Evolutionary conservation across 2,797 vertebrate genomes (phyloP).

Genomic region (Mormyrus hasselquistii): DNA sequence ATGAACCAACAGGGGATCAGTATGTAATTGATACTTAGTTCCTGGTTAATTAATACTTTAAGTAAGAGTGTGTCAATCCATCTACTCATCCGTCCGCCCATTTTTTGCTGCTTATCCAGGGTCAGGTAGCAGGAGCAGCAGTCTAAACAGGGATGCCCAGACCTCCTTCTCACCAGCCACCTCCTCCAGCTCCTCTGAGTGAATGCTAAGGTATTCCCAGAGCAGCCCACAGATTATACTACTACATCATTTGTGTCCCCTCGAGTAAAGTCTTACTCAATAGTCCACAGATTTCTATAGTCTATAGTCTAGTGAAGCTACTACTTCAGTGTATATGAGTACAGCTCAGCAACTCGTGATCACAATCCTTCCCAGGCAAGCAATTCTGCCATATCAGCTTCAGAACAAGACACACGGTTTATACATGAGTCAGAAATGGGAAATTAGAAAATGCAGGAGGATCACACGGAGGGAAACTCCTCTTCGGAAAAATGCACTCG

Average conservation of each 20-base stretch:
- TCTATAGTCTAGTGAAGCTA: neutral
- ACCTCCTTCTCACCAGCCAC: neutral
- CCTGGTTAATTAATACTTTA: neutral
- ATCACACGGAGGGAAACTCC: constrained; percentile 20
- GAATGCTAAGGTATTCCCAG: neutral
- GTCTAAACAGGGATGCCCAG: neutral
- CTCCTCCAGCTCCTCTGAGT: neutral
- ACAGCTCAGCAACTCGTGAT: neutral
- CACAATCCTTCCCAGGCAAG: neutral
- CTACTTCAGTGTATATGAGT: neutral
- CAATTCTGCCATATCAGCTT: neutral
- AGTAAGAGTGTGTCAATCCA: neutral
- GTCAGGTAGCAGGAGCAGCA: neutral
- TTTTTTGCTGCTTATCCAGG: neutral
- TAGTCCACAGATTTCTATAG: neutral
- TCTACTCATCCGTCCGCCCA: neutral
- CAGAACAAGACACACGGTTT: neutral
- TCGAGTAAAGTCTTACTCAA: neutral
- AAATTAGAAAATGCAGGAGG: neutral
- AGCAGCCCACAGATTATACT: neutral
- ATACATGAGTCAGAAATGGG: neutral
- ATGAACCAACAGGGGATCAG: neutral
- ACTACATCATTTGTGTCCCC: neutral
- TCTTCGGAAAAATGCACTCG: constrained; percentile 55
- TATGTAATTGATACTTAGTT: neutral